Percentiles rank a stretch among this genome's conserved stretches.
phyloP scores from a whole-genome alignment of 2,888 invertebrate species.

The Rapana venosa region DNA sequence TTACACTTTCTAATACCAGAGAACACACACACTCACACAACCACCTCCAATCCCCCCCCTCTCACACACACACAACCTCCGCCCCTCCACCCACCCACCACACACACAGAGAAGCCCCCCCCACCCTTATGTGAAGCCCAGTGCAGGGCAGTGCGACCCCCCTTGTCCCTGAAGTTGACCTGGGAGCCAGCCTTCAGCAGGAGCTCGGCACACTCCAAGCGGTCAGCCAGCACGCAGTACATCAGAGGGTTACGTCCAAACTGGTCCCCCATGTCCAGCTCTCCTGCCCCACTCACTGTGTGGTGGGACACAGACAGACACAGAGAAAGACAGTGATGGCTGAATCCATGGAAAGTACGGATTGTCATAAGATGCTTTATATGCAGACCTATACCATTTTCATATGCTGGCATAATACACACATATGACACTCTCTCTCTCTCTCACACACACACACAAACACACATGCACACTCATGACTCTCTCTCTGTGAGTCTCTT shows the following conservation, averaged over 20 bases:
- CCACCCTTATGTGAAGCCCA: slow-evolving; percentile 78
- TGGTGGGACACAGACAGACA: not conserved
- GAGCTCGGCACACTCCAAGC: slow-evolving; percentile 77
- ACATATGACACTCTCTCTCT: not conserved
- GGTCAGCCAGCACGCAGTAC: slow-evolving; percentile 77
- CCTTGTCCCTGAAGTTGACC: slow-evolving; percentile 75
- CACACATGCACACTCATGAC: too few species aligned
- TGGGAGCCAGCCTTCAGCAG: slow-evolving; percentile 75
- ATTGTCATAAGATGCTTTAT: not conserved
- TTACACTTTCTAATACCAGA: not conserved
- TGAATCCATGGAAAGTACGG: not conserved
- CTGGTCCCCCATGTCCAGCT: slow-evolving; percentile 68
- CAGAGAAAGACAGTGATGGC: not conserved
- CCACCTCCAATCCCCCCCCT: not conserved
- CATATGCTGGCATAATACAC: too few species aligned
- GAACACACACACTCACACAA: not conserved
- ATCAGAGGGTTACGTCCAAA: slow-evolving; percentile 78
- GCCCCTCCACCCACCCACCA: not conserved
- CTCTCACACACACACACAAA: not conserved
- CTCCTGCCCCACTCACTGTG: slow-evolving; percentile 6
- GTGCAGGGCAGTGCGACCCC: slow-evolving; percentile 77
- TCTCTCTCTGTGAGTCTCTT: too few species aligned
- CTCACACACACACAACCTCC: too few species aligned
- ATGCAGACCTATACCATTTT: too few species aligned
- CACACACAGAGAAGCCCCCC: slow-evolving; percentile 47